phyloP scores from a whole-genome alignment of 2,113 vertebrate species.

The Microtus oregoni region DNA sequence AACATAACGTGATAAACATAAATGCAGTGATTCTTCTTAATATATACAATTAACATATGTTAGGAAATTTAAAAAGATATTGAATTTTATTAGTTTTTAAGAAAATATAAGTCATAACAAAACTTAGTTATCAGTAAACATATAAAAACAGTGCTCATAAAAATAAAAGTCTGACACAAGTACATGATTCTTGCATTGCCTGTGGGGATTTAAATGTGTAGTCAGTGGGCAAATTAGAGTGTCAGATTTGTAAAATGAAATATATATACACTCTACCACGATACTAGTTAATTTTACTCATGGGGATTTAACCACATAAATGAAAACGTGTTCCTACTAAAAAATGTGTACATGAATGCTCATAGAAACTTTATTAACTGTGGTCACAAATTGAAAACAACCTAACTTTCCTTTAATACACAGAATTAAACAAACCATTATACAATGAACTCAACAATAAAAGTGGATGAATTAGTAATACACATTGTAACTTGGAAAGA shows the following conservation, averaged over 20 bases:
- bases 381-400: background rate
- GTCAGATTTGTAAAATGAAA: constrained; percentile 10
- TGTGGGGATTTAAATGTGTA: background rate
- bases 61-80: background rate
- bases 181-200: background rate
- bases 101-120: background rate
- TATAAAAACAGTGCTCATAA: background rate
- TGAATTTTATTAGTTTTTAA: background rate
- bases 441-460: background rate
- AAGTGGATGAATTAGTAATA: background rate
- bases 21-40: accelerated
- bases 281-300: background rate
- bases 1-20: background rate
- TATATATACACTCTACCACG: background rate
- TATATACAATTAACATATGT: background rate
- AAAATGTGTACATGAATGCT: background rate
- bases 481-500: background rate
- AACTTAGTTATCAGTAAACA: background rate
- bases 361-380: background rate
- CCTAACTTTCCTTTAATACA: background rate
- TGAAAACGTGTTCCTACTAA: background rate
- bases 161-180: background rate
- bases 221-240: background rate
- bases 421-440: background rate
- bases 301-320: background rate